phyloP scores from a whole-genome alignment of 2,888 invertebrate species.

The Hypercompe scribonia region DNA sequence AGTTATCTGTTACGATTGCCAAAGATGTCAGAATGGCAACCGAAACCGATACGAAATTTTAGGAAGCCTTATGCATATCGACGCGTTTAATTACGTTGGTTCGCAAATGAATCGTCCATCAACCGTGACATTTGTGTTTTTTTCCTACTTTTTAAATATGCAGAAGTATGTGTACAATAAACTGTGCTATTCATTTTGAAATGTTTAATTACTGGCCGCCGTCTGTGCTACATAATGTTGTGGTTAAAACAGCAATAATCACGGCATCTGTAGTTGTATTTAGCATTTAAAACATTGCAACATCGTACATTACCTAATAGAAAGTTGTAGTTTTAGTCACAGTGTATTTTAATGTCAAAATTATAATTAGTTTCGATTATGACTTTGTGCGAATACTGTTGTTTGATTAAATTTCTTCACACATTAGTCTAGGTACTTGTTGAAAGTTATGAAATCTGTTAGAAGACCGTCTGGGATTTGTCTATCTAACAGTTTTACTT shows the following conservation, averaged over 20 bases:
- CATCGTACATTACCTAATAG: slow-evolving; percentile 8
- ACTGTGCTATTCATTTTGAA: background rate
- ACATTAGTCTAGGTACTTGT: background rate
- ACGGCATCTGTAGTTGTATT: background rate
- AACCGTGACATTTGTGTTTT: background rate
- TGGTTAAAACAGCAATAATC: slow-evolving; percentile 6
- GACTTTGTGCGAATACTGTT: background rate
- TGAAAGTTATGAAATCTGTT: background rate
- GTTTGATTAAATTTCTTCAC: background rate
- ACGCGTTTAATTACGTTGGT: background rate
- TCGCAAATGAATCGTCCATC: no score
- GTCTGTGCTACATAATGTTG: background rate
- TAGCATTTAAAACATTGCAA: background rate
- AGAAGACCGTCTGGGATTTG: background rate
- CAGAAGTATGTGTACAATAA: background rate
- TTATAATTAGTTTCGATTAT: slow-evolving; percentile 3
- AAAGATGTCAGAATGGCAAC: no score
- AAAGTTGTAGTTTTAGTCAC: slow-evolving; percentile 8
- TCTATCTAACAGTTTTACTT: background rate
- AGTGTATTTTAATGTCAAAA: slow-evolving; percentile 15
- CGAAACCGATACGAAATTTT: no score
- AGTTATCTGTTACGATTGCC: no score
- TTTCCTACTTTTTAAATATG: background rate
- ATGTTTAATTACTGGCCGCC: background rate
- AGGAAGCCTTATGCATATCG: background rate